phyloP scores from a whole-genome alignment of 2,888 invertebrate genomes.

The Anticlea derivata region DNA sequence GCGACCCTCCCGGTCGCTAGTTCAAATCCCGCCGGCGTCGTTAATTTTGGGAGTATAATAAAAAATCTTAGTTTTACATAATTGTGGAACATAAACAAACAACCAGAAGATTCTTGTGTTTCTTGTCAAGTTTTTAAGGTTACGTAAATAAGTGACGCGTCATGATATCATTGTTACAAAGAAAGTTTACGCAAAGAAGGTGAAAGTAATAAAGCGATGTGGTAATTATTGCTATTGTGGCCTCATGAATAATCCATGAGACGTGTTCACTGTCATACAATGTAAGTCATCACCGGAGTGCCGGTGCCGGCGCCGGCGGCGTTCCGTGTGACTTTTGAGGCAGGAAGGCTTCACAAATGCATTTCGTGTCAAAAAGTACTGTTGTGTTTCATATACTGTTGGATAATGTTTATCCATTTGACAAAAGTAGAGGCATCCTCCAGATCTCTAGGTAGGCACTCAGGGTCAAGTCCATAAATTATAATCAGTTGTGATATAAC shows the following conservation, averaged over 20 bases:
- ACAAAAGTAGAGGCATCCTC: no score
- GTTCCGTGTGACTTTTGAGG: conserved; percentile 12
- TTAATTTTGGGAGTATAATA: no score
- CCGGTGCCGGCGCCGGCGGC: conserved; percentile 16
- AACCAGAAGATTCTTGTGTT: no score
- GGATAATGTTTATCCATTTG: no score
- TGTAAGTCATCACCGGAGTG: conserved; percentile 47
- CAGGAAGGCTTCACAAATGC: conserved; percentile 6
- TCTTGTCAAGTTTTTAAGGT: no score
- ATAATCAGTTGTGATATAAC: no score
- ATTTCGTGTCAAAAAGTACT: neutral
- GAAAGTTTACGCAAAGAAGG: conserved; percentile 71
- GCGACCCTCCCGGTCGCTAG: no score
- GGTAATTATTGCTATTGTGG: conserved; percentile 67
- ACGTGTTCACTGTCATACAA: conserved; percentile 55
- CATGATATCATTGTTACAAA: conserved; percentile 53
- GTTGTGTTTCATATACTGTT: neutral
- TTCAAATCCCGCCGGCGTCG: no score
- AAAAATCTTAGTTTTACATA: no score
- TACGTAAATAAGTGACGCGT: conserved; percentile 36
- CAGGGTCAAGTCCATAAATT: no score
- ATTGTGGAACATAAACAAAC: neutral
- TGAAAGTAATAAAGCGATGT: conserved; percentile 68
- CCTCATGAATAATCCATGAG: conserved; percentile 67
- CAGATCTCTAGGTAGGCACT: no score